Evolutionary conservation across 2,888 invertebrate species (phyloP), one percentile per base, ranked within the genome.

Genomic region (Phalangium opilio): DNA sequence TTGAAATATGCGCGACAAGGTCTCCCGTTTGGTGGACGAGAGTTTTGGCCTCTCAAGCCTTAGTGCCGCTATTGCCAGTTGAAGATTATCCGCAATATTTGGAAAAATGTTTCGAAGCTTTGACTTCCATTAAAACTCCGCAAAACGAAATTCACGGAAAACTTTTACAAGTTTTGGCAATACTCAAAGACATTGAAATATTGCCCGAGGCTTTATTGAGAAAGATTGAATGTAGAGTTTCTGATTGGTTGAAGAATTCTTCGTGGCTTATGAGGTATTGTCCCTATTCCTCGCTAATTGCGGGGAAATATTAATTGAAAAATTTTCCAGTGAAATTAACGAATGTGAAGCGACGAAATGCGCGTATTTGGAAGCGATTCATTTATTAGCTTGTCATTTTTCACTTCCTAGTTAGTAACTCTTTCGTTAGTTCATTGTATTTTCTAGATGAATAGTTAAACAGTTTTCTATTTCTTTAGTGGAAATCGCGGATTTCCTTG

Each of bases 21-120:
- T 17, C 15, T 14, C 69, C 74, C 11, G 75, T 78, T 52, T 73
- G 77, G 60, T 75, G 77, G 64, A 81, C 79, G 1, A 70, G 87
- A 34, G 73, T 75, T 58, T 70, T 85, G 54, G 80, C 83, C 1
- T 82, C 83, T 0, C 73, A 73, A 60, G 82, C 83, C 2, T 67
- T 79, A 21, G 72, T 75, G 17, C 73, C 78, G 18, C 64, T 81
- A 48, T 69, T 78, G 42, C 53, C 71, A 2, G 66, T 64, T 48
- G 64, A 65, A 42, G 62, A 62, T 32, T 59, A 61, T 19, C 43
- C 58, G 0, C 47, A 52, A 20, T 58, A 40, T 3, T 15, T 50
- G 2, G 43, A 50, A 18, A 18, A 44, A n/a, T 40, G 38, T 15
- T 12, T 52, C 18, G 41, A 38, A 7, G 3, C 14, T n/a, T 33